Evolutionary conservation across 2,888 invertebrate genomes (phyloP), one percentile per base, ranked within the genome.

Genomic region (Tetropium fuscum): DNA sequence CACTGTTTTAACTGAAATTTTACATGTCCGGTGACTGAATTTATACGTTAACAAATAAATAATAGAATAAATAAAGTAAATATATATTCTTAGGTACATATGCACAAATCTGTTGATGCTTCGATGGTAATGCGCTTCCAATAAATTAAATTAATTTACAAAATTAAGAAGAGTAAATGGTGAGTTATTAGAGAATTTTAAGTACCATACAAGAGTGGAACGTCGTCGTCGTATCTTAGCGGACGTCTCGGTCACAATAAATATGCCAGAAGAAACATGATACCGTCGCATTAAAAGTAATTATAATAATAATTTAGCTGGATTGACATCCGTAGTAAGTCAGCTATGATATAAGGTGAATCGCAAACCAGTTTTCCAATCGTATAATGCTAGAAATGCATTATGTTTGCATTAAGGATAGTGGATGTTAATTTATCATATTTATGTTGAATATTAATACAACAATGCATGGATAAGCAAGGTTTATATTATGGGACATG

Each of bases 251-350:
- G 68, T 72, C 69, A 74, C 70, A 77, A 78, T 79, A 79, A 79
- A 79, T 75, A 79, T 78, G 77, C 72, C 77, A 74, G 58, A 59
- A 68, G 79, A 74, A 78, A 79, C 78, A 74, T 77, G 78, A 78
- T 77, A 76, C 77, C 68, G 72, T 68, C 74, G 66, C 78, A 79
- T 78, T 78, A 79, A 79, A 79, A 78, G 76, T 78, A 78, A 79
- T 79, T 79, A 78, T 79, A 78, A 77, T 76, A 76, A 79, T 79
- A 79, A 78, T 75, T 79, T 77, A 78, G 68, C 70, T 47, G 71
- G 64, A 71, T 71, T 71, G 76, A 78, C 74, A 66, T 69, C 60
- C 66, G 66, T 72, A 64, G 71, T 72, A 73, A 71, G 68, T 73
- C 69, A 69, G 63, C 71, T 74, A 75, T 75, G 75, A 75, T 73